Base-by-base conservation (phyloP, 2,888 invertebrate species). In the Ochropleura plecta region DNA sequence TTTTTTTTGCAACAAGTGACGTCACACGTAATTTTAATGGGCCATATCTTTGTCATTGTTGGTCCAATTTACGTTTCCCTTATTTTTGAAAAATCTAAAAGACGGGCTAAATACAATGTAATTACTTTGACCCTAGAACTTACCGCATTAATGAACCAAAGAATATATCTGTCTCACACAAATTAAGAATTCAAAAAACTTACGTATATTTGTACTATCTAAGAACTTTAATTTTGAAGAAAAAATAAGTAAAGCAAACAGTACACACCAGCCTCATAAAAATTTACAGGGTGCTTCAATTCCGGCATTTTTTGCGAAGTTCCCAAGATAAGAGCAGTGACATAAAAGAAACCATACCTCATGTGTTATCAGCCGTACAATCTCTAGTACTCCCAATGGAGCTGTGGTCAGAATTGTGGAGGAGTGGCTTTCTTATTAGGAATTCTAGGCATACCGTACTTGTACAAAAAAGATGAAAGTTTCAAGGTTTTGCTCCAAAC, bases 281-380 rank as follows among this genome's bases (percentile, higher is more conserved):
- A 79, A 63, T 65, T 73, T 73, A 84, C 65, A 74, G 57, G 63
- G 46, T 64, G 30, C 53, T 55, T 49, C 40, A 30, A 64, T 64
- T 71, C 79, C 46, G 55, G 63, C 42, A 70, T 76, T 86, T 81
- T 86, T 86, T 80, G 78, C 70, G 44, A 40, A 73, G 65, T 80
- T 73, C 53, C 55, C 42, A 30, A 86, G 86, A 86, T 86, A 86
- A 84, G 82, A 60, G 44, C 44, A 62, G 59, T 70, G 78, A 82
- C 79, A 67, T 84, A 85, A 86, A 86, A 81, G 67, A 76, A 86
- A 59, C 85, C 76, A 77, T 86, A 70, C 49, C 75, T 82, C 84
- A 81, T 83, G 69, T 69, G 70, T 14, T 84, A 86, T 86, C 86
- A 49, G 62, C 18, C 65, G 75, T 60, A 72, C 62, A 51, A 84